These are phyloP conservation scores for Drosophila trapezifrons DNA, from an alignment of 1,140 invertebrate genomes.

Conservation along the genomic window DNA sequence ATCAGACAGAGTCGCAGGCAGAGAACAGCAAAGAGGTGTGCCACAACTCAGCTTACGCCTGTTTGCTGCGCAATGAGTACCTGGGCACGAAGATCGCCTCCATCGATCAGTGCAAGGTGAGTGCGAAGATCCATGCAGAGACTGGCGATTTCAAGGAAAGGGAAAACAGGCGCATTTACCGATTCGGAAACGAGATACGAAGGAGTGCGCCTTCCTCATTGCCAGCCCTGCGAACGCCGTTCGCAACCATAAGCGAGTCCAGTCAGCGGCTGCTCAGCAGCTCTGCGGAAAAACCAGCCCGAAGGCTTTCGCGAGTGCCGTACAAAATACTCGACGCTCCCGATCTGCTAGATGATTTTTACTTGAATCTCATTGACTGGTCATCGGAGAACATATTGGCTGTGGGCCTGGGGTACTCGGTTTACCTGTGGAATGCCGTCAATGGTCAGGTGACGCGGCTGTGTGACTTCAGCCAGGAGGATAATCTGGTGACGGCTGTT, in stretches of 20 bases:
- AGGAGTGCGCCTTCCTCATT: neutral
- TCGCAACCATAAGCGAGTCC: constrained; percentile 16
- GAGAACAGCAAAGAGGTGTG: neutral
- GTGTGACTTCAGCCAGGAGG: constrained; percentile 96
- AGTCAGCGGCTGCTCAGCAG: constrained; percentile 37
- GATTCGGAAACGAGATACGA: neutral
- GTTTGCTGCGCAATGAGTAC: constrained; percentile 43
- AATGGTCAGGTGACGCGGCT: constrained; percentile 97
- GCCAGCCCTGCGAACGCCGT: neutral
- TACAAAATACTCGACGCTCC: constrained; percentile 99
- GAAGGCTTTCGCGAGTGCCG: constrained; percentile 97
- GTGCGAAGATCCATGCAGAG: constrained; percentile 4
- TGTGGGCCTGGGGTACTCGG: constrained; percentile 98
- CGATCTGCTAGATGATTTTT: constrained; percentile 99
- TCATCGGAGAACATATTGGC: constrained; percentile 98
- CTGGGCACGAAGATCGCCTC: constrained; percentile 25
- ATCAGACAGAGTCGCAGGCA: too few species aligned
- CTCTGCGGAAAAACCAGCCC: constrained; percentile 85
- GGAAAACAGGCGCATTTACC: constrained; percentile 29
- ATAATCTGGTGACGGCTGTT: constrained; percentile 98
- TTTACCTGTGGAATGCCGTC: constrained; percentile 99
- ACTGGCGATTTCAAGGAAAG: constrained; percentile 25
- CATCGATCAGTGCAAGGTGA: constrained; percentile 25
- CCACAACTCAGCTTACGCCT: constrained; percentile 29
- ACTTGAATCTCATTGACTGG: constrained; percentile 99